Percentiles rank a stretch among this genome's conserved stretches.
Conservation (phyloP, 2,888 invertebrate genomes). For the Minunthozetes semirufus region DNA sequence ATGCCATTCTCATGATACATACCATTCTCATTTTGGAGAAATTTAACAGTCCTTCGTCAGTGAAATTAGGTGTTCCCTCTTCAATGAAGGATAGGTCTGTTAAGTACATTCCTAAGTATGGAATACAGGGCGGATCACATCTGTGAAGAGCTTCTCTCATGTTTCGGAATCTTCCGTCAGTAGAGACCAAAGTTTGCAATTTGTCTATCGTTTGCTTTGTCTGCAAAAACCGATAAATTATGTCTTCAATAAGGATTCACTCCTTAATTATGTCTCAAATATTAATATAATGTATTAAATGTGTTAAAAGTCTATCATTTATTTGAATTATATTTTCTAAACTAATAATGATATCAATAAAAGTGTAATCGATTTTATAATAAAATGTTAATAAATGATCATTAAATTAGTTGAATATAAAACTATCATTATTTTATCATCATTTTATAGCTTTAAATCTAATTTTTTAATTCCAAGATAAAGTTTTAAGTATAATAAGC, state of each 20-base stretch:
- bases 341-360: background rate
- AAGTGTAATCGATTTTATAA: too few relatives aligned
- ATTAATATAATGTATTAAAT: too few relatives aligned
- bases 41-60: constrained; percentile 77
- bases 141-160: constrained; percentile 75
- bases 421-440: too few relatives aligned
- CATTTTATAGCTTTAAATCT: too few relatives aligned
- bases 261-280: too few relatives aligned
- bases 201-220: constrained; percentile 79
- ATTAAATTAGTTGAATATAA: too few relatives aligned
- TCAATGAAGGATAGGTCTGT: constrained; percentile 87
- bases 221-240: constrained; percentile 51
- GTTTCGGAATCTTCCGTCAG: constrained; percentile 78
- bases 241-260: too few relatives aligned
- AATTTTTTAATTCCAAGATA: too few relatives aligned
- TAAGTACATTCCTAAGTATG: constrained; percentile 78
- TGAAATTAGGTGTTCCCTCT: constrained; percentile 83
- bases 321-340: too few relatives aligned
- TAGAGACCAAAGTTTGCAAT: constrained; percentile 75
- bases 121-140: constrained; percentile 80
- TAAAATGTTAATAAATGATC: too few relatives aligned
- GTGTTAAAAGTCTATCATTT: too few relatives aligned
- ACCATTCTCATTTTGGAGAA: constrained; percentile 95
- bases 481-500: too few relatives aligned
- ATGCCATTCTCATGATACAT: constrained; percentile 43